Percentiles rank a stretch among this genome's conserved stretches.
phyloP scores from a whole-genome alignment of 2,888 invertebrate genomes.

The Strigamia crassipes region DNA sequence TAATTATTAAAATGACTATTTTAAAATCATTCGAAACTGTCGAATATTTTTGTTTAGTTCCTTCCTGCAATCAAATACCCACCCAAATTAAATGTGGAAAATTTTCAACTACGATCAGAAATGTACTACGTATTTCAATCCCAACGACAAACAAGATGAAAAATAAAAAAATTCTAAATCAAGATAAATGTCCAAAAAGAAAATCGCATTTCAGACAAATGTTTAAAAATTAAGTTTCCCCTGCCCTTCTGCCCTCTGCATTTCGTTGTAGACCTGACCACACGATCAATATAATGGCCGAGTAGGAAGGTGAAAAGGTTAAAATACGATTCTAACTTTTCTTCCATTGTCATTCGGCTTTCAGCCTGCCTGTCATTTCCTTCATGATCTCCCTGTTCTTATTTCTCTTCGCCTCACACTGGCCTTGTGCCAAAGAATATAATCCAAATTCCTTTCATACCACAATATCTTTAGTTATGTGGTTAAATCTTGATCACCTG shows the following conservation, averaged over 20 bases:
- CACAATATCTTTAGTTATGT: not conserved
- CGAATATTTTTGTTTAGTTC: too few relatives aligned
- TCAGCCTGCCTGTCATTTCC: constrained; percentile 34
- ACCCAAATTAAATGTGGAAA: too few relatives aligned
- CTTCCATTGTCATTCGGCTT: constrained; percentile 38
- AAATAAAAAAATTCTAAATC: too few relatives aligned
- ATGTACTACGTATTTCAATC: too few relatives aligned
- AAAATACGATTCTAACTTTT: constrained; percentile 38
- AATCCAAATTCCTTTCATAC: constrained; percentile 7
- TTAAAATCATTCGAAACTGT: too few relatives aligned
- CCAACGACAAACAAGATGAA: too few relatives aligned
- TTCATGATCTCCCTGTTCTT: constrained; percentile 29
- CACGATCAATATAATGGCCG: constrained; percentile 25
- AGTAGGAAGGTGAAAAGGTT: constrained; percentile 40
- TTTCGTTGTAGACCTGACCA: constrained; percentile 37
- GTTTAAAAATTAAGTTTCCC: constrained; percentile 34
- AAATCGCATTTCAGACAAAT: not conserved
- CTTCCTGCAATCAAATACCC: too few relatives aligned
- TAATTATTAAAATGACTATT: too few relatives aligned
- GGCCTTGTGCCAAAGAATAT: constrained; percentile 20
- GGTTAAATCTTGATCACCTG: constrained; percentile 14
- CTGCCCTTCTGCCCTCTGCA: constrained; percentile 38
- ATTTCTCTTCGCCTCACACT: not conserved
- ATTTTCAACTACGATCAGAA: too few relatives aligned
- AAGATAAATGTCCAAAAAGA: not conserved